These are phyloP conservation scores for Rallus limicola DNA, from an alignment of 2,113 vertebrate genomes.

Conservation along the genomic window DNA sequence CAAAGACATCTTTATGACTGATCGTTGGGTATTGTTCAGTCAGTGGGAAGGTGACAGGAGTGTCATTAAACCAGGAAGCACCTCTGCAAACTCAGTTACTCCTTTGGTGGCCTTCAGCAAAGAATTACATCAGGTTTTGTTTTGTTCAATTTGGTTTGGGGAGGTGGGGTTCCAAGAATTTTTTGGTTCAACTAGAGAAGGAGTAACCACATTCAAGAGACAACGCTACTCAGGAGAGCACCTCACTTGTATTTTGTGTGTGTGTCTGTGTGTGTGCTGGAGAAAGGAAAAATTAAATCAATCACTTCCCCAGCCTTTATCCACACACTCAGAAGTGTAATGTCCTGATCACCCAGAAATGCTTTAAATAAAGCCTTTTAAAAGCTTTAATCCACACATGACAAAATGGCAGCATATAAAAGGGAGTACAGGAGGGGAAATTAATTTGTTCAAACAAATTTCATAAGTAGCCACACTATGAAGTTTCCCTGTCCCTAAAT, in stretches of 20 bases:
- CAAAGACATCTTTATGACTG: not conserved
- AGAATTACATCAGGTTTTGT: not conserved
- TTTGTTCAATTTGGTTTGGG: not conserved
- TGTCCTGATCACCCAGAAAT: not conserved
- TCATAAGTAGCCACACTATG: not conserved
- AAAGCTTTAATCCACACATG: not conserved
- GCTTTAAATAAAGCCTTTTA: not conserved
- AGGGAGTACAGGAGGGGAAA: not conserved
- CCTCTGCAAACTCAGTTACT: not conserved
- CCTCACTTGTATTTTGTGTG: not conserved
- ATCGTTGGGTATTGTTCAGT: not conserved
- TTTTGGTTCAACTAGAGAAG: not conserved
- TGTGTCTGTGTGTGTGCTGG: no score
- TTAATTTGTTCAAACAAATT: not conserved
- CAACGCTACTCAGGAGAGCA: accelerated
- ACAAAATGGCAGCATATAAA: not conserved
- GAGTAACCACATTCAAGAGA: not conserved
- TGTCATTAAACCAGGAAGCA: not conserved
- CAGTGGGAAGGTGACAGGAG: not conserved
- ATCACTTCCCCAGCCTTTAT: not conserved
- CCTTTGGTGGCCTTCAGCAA: not conserved
- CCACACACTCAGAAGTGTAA: not conserved
- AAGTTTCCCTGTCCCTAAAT: not conserved
- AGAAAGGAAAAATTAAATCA: not conserved
- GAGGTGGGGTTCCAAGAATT: not conserved